Conservation (phyloP, 2,113 vertebrate genomes). For the Brienomyrus longianalis region DNA sequence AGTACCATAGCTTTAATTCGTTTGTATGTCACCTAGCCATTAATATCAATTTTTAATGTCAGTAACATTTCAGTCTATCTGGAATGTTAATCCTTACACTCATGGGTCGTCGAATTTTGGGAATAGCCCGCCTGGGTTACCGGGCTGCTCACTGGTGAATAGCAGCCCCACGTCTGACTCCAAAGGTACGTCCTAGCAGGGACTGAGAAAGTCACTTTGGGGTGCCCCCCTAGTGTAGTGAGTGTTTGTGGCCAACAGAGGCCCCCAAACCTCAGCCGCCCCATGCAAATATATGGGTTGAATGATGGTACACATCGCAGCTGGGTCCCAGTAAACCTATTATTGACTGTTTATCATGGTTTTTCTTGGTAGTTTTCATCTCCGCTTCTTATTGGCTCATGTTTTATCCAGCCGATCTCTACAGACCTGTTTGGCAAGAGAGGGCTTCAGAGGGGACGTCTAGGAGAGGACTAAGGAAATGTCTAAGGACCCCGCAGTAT, state of each 20-base stretch:
- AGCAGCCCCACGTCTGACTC: not conserved
- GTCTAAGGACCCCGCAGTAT: not conserved
- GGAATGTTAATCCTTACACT: not conserved
- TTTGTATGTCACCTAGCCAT: not conserved
- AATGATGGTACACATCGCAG: not conserved
- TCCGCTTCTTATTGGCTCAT: not conserved
- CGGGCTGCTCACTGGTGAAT: not conserved
- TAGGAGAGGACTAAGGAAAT: not conserved
- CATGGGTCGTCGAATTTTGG: not conserved
- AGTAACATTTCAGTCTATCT: not conserved
- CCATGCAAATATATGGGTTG: not conserved
- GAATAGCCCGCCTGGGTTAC: not conserved
- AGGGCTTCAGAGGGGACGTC: not conserved
- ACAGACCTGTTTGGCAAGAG: not conserved
- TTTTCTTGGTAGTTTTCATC: not conserved
- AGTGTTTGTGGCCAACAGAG: not conserved
- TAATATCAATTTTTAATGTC: not conserved
- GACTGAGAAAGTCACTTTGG: not conserved
- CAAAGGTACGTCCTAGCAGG: not conserved
- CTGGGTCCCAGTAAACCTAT: not conserved
- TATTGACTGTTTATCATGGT: not conserved
- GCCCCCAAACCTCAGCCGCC: not conserved
- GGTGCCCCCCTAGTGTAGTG: not conserved
- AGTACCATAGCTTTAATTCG: not conserved
- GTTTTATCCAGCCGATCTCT: not conserved